Conservation (phyloP, 1,140 invertebrate species). For the Thaumatotibia leucotreta region DNA sequence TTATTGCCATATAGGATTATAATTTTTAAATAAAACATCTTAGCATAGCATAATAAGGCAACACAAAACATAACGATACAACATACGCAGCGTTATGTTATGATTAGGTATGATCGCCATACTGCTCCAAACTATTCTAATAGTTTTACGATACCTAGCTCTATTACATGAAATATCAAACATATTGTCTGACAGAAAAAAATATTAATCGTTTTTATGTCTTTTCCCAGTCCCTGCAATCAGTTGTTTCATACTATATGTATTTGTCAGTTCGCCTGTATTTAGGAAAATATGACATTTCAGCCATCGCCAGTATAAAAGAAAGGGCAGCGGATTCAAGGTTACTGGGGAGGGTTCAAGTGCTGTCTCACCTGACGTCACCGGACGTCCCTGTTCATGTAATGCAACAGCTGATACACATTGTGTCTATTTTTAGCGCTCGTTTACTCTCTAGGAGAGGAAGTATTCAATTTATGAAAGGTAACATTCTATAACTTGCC, state of each 20-base stretch:
- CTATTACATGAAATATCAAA: too few relatives aligned
- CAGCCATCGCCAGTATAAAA: background rate
- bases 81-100: background rate
- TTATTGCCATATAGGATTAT: too few relatives aligned
- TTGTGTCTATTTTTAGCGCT: conserved; percentile 55
- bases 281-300: background rate
- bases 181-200: too few relatives aligned
- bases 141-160: too few relatives aligned
- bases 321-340: background rate
- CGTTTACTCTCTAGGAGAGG: conserved; percentile 29
- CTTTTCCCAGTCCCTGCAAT: too few relatives aligned
- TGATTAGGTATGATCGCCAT: background rate
- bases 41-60: too few relatives aligned
- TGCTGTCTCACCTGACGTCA: background rate
- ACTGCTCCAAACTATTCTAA: too few relatives aligned
- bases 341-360: background rate
- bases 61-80: too few relatives aligned
- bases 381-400: background rate
- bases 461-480: conserved; percentile 14
- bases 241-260: background rate
- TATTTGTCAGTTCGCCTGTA: background rate
- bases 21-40: too few relatives aligned
- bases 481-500: too few relatives aligned
- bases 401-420: conserved; percentile 51
- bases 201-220: too few relatives aligned